These are phyloP conservation scores for Macquaria ambigua DNA, from an alignment of 2,113 vertebrate species.

Conservation along the genomic window DNA sequence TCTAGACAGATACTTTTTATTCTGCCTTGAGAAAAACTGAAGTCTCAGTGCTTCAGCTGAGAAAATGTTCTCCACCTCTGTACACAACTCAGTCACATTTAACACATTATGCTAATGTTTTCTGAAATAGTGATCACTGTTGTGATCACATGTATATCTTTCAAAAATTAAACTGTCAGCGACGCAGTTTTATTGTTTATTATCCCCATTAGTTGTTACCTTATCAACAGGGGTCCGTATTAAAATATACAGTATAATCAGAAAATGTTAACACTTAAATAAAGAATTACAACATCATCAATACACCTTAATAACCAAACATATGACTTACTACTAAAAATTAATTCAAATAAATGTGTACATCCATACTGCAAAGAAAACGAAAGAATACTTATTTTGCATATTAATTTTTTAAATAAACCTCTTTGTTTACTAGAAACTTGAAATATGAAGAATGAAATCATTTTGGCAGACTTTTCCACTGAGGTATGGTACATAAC, in stretches of 20 bases:
- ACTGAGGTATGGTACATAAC: too few species aligned
- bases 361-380: not conserved
- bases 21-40: not conserved
- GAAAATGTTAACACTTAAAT: not conserved
- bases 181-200: not conserved
- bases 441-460: too few species aligned
- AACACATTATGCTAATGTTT: not conserved
- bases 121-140: not conserved
- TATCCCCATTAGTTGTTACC: not conserved
- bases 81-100: not conserved
- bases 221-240: not conserved
- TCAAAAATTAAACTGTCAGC: not conserved
- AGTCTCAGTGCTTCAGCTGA: not conserved
- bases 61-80: conserved; percentile 7
- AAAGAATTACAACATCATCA: not conserved
- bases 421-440: too few species aligned
- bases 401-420: not conserved
- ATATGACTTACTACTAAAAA: not conserved
- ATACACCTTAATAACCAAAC: not conserved
- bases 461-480: too few species aligned
- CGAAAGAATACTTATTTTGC: not conserved
- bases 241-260: not conserved
- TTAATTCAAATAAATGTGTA: not conserved
- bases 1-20: conserved; percentile 6
- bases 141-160: not conserved